These are phyloP conservation scores for Sula dactylatra DNA, from an alignment of 2,113 vertebrate species.

Conservation along the genomic window DNA sequence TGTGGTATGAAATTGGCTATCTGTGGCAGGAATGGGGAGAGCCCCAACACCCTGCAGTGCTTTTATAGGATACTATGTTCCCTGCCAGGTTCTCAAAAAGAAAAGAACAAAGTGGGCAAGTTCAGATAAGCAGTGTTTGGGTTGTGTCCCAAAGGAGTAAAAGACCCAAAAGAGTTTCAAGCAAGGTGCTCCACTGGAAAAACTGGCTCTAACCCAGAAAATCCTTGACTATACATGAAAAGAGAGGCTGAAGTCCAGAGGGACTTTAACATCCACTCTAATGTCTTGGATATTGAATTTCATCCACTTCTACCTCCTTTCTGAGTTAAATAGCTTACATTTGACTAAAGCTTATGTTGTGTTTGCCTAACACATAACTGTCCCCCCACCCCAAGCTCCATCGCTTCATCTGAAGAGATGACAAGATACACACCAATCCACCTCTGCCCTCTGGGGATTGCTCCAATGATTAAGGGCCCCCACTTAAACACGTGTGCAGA, in stretches of 20 bases:
- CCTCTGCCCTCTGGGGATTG: not conserved
- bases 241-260: not conserved
- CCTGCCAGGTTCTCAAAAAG: not conserved
- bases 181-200: not conserved
- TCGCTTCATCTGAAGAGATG: not conserved
- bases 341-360: not conserved
- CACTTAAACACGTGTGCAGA: not conserved
- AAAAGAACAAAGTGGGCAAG: not conserved
- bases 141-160: not conserved
- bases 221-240: not conserved
- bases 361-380: not conserved
- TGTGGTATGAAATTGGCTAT: not conserved
- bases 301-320: not conserved
- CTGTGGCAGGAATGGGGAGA: not conserved
- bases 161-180: not conserved
- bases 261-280: not conserved
- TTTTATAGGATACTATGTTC: not conserved
- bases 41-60: rapidly evolving
- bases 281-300: not conserved
- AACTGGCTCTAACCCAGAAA: not conserved
- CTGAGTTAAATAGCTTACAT: not conserved
- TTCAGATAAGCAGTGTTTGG: not conserved
- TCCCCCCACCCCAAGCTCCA: not conserved
- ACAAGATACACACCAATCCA: not conserved
- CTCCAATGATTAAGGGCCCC: not conserved